Percentiles rank a stretch among this genome's conserved stretches.
These are phyloP conservation scores for Ispidina lecontei DNA, from an alignment of 2,797 vertebrate species.

Conservation along the genomic window DNA sequence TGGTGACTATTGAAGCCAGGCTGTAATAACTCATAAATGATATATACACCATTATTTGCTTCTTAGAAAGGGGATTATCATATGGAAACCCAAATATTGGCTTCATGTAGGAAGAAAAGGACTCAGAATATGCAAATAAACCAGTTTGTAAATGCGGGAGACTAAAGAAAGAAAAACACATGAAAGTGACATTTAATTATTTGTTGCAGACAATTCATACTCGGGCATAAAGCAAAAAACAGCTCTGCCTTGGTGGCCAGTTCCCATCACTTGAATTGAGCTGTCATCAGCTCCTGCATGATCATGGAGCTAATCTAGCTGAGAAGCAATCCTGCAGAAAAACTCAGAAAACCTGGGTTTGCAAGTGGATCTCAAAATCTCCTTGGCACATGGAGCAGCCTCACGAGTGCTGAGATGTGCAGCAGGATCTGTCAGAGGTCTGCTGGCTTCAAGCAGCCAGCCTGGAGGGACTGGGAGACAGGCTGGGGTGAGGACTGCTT, in stretches of 20 bases:
- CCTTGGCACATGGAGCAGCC: rapidly evolving
- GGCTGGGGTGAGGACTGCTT: background rate
- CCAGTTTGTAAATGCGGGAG: background rate
- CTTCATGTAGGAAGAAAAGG: background rate
- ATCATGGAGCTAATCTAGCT: background rate
- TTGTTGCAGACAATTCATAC: background rate
- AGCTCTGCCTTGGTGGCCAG: background rate
- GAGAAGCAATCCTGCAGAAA: background rate
- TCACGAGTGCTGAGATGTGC: rapidly evolving
- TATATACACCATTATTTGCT: conserved; percentile 44
- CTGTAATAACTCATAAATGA: conserved; percentile 41
- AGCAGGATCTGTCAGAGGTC: rapidly evolving
- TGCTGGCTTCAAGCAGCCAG: background rate
- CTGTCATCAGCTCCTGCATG: background rate
- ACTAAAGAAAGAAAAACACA: background rate
- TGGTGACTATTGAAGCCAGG: background rate
- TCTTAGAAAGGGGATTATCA: conserved; percentile 18
- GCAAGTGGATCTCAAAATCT: rapidly evolving
- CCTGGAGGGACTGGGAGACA: background rate
- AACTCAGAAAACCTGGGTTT: background rate
- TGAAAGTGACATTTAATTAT: background rate
- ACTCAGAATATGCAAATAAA: background rate
- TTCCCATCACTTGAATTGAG: background rate
- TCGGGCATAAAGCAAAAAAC: background rate
- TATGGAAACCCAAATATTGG: background rate